Percentiles rank a stretch among this genome's conserved stretches.
Conservation (phyloP, 2,888 invertebrate species). For the Euclidia mi region DNA sequence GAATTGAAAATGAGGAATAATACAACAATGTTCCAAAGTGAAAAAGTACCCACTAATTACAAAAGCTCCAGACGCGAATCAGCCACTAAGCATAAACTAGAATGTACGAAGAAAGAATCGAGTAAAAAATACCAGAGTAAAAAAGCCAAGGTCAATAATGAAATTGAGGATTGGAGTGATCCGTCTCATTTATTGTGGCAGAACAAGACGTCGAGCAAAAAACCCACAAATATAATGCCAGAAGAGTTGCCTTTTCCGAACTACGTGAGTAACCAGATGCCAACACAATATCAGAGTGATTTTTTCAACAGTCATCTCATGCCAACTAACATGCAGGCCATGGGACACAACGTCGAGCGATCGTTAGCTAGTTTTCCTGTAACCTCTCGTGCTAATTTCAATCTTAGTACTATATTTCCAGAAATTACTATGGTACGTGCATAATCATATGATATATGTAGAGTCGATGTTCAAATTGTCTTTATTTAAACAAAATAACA, state of each 20-base stretch:
- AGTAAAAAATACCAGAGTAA: slow-evolving; percentile 85
- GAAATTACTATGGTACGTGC: slow-evolving; percentile 92
- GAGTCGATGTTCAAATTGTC: no score
- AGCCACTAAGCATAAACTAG: slow-evolving; percentile 83
- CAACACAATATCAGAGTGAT: slow-evolving; percentile 82
- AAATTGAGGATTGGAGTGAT: slow-evolving; percentile 83
- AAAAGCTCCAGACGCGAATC: slow-evolving; percentile 81
- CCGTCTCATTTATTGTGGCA: slow-evolving; percentile 80
- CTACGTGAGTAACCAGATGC: slow-evolving; percentile 82
- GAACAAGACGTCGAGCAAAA: slow-evolving; percentile 75
- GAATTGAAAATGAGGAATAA: slow-evolving; percentile 84
- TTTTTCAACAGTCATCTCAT: slow-evolving; percentile 83
- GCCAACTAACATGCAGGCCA: slow-evolving; percentile 79
- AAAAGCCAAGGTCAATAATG: slow-evolving; percentile 75
- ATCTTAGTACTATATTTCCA: slow-evolving; percentile 95
- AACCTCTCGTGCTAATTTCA: slow-evolving; percentile 92
- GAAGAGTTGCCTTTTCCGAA: slow-evolving; percentile 83
- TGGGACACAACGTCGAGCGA: slow-evolving; percentile 76
- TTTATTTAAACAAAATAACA: no score
- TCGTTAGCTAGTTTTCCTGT: slow-evolving; percentile 78
- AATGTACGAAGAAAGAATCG: slow-evolving; percentile 85
- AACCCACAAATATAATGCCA: slow-evolving; percentile 76
- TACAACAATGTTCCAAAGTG: slow-evolving; percentile 71
- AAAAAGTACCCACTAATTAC: slow-evolving; percentile 74
- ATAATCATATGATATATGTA: slow-evolving; percentile 1